Evolutionary conservation across 2,113 vertebrate genomes (phyloP), one percentile per base, ranked within the genome.

Genomic region (Plectropomus leopardus): DNA sequence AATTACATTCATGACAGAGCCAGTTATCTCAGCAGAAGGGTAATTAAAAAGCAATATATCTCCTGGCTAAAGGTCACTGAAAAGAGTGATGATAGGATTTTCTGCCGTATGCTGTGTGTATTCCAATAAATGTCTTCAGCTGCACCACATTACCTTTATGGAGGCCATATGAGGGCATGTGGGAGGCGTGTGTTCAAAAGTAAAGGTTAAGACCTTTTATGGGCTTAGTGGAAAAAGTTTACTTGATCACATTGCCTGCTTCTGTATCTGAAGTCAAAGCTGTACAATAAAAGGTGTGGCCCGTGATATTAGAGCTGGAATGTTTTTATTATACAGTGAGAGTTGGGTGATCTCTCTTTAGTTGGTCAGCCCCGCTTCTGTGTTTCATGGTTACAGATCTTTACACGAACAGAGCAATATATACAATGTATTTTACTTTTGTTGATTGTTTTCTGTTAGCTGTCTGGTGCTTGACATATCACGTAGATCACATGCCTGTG

Each of bases 281-380:
- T 53, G 11, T 3, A 7, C 24, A 36, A 10, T 80, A 24, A 36
- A 30, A 73, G 19, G 28, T 78, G 65, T 42, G 32, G 45, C 21
- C 57, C 3, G 1, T 48, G 11, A 36, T 17, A 58, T 50, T 63
- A 32, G 67, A 54, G 59, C 30, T 40, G 16, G 30, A 59, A 50
- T 60, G 28, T 66, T 61, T n/a, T 5, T 88, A 55, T 23, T 51
- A 53, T 73, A 76, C 78, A 88, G 28, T 67, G 23, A 23, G 68
- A 1, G 24, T 69, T 32, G 51, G 3, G 15, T 67, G 68, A 84
- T 77, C 32, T 69, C 0, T 77, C 1, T 66, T 44, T 64, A 28
- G 69, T 68, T 14, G 45, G 21, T 61, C 17, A 9, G 45, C 13
- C 23, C 14, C 4, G 48, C 23, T 10, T 48, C 15, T 28, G 13